phyloP scores from a whole-genome alignment of 2,888 invertebrate species.

The Microctonus brassicae region DNA sequence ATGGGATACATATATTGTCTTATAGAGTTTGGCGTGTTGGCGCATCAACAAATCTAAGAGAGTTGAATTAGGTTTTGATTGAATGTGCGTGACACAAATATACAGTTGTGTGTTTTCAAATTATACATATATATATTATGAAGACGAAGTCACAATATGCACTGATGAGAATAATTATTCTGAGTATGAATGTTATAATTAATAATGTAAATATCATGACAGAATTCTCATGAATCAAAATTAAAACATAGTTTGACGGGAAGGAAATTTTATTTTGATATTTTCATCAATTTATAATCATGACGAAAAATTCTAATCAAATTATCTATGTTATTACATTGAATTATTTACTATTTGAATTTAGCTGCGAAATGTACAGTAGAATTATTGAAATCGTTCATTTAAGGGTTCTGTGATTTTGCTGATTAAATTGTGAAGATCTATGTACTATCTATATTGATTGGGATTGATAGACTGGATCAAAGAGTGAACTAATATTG shows the following conservation, averaged over 20 bases:
- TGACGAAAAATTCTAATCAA: too few species aligned
- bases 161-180: not conserved
- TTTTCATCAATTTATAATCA: too few species aligned
- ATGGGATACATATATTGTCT: not conserved
- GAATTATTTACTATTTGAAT: too few species aligned
- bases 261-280: too few species aligned
- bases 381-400: slow-evolving; percentile 26
- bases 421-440: slow-evolving; percentile 30
- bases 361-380: not conserved
- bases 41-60: slow-evolving; percentile 31
- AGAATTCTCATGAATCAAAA: too few species aligned
- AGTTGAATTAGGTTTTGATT: slow-evolving; percentile 61
- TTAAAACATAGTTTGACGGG: too few species aligned
- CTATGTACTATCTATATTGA: slow-evolving; percentile 26
- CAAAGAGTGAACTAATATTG: slow-evolving; percentile 17
- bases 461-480: slow-evolving; percentile 35
- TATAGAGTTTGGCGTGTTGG: not conserved
- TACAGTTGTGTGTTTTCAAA: slow-evolving; percentile 34
- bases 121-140: not conserved
- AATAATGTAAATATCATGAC: too few species aligned
- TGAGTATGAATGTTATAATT: not conserved
- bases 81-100: slow-evolving; percentile 57
- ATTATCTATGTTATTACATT: too few species aligned
- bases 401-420: slow-evolving; percentile 28
- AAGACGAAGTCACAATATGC: too few species aligned